Evolutionary conservation across 2,888 invertebrate genomes (phyloP).

Genomic region (Melinaea menophilus): DNA sequence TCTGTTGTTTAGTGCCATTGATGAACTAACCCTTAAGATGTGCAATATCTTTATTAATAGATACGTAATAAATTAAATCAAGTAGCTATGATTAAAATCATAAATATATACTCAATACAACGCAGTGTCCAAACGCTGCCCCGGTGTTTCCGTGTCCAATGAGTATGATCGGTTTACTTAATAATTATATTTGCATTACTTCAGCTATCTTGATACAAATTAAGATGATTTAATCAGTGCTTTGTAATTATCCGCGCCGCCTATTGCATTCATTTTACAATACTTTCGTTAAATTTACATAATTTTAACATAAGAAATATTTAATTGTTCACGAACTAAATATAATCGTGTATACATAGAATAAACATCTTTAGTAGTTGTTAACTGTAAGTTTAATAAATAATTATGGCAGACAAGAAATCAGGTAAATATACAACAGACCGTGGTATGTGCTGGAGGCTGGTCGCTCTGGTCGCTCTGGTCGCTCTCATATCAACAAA

Average conservation of each 20-base stretch:
- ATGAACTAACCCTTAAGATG: too few species aligned
- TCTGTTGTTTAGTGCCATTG: too few species aligned
- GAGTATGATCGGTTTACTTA: background rate
- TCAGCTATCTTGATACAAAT: background rate
- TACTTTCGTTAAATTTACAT: background rate
- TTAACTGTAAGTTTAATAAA: too few species aligned
- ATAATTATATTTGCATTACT: constrained; percentile 4
- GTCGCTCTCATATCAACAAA: constrained; percentile 59
- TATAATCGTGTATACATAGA: too few species aligned
- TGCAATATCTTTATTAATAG: too few species aligned
- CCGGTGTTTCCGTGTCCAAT: too few species aligned
- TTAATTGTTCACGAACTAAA: background rate
- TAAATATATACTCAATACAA: background rate
- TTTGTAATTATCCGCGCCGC: constrained; percentile 3
- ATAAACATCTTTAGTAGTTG: too few species aligned
- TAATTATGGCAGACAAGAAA: background rate
- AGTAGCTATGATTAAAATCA: constrained; percentile 37
- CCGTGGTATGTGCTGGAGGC: constrained; percentile 27
- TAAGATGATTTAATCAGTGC: background rate
- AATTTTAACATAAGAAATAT: constrained; percentile 4
- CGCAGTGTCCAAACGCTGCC: too few species aligned
- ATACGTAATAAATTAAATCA: too few species aligned
- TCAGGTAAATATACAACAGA: constrained; percentile 9
- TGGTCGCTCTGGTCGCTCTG: constrained; percentile 33
- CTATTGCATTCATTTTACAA: background rate